Evolutionary conservation across 2,113 vertebrate species (phyloP).

Genomic region (Cyprinodon tularosa): DNA sequence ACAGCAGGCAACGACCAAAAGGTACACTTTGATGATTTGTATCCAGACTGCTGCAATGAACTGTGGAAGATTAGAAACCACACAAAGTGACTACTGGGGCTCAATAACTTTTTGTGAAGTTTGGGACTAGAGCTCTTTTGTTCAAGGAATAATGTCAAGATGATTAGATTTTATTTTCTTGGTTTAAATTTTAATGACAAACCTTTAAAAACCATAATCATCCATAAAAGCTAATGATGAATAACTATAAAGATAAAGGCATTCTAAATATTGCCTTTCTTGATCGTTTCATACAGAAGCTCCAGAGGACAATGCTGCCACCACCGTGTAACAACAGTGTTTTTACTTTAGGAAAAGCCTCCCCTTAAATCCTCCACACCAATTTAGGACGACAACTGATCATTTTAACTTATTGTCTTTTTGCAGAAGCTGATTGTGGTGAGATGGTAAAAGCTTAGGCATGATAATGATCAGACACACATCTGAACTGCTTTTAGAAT

Average conservation of each 20-base stretch:
- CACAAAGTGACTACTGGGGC: too few relatives aligned
- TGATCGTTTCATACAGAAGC: not conserved
- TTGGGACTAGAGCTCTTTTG: not conserved
- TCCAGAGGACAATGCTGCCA: not conserved
- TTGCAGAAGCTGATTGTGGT: not conserved
- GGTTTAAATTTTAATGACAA: not conserved
- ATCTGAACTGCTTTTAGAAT: not conserved
- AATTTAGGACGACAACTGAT: too few relatives aligned
- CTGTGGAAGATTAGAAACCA: constrained; percentile 2
- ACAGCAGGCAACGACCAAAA: constrained; percentile 20
- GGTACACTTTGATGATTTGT: constrained; percentile 37
- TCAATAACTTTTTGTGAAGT: not conserved
- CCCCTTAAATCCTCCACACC: too few relatives aligned
- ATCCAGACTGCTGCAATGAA: constrained; percentile 8
- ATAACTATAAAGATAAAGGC: constrained; percentile 5
- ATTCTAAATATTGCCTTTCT: not conserved
- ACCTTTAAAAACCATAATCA: not conserved
- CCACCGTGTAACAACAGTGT: not conserved
- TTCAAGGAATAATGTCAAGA: not conserved
- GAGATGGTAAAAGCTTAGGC: not conserved
- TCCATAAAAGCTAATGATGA: not conserved
- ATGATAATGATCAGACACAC: not conserved
- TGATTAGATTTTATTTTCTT: not conserved
- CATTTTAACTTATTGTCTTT: not conserved
- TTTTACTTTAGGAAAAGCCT: not conserved